These are phyloP conservation scores for Scaptomyza montana DNA, from an alignment of 1,140 invertebrate genomes.

Conservation along the genomic window DNA sequence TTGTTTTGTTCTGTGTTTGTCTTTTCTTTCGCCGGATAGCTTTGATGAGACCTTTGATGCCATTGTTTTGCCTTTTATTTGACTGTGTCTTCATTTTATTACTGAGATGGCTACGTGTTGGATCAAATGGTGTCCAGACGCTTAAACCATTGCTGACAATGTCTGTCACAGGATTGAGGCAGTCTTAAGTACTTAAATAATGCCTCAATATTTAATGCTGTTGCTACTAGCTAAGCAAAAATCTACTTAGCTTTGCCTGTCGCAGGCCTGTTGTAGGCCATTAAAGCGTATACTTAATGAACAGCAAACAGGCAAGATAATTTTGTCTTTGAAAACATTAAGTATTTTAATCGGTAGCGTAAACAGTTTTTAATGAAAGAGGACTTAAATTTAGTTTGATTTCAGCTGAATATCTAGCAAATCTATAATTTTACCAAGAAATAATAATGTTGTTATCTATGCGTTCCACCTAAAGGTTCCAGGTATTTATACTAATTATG, in stretches of 20 bases:
- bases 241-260: background rate
- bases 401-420: too few relatives aligned
- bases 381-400: too few relatives aligned
- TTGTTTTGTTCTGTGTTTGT: background rate
- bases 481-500: slow-evolving; percentile 16
- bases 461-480: background rate
- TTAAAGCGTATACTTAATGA: slow-evolving; percentile 13
- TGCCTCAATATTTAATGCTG: slow-evolving; percentile 29
- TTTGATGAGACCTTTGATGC: slow-evolving; percentile 14
- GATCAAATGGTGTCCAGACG: background rate
- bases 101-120: slow-evolving; percentile 10
- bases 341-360: background rate
- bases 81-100: background rate
- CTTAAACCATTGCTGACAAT: background rate
- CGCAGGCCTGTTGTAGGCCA: background rate
- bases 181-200: slow-evolving; percentile 13
- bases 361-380: background rate
- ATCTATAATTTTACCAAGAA: background rate
- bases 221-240: background rate
- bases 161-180: slow-evolving; percentile 3
- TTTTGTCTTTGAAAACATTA: slow-evolving; percentile 8
- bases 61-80: slow-evolving; percentile 34
- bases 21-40: background rate
- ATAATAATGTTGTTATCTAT: background rate
- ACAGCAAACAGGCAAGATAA: background rate